phyloP scores from a whole-genome alignment of 2,113 vertebrate genomes.

The Phalacrocorax aristotelis region DNA sequence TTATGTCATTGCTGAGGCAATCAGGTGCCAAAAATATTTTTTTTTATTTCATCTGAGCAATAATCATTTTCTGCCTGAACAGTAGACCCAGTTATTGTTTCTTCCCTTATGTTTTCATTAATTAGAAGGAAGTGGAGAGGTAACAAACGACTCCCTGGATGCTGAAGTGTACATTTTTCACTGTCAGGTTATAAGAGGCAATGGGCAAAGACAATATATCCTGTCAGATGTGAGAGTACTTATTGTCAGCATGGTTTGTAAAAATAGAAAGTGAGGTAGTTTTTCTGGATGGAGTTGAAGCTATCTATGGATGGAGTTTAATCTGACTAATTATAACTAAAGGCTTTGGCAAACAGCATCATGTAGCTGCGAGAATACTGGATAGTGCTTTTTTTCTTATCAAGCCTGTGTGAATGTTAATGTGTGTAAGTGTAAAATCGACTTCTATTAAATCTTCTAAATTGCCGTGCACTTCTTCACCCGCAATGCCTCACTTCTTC shows the following conservation, averaged over 20 bases:
- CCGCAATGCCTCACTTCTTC: constrained; percentile 18
- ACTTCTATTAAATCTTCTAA: constrained; percentile 71
- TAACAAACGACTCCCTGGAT: constrained; percentile 58
- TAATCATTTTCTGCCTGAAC: constrained; percentile 58
- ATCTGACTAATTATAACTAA: constrained; percentile 53
- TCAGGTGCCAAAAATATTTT: constrained; percentile 47
- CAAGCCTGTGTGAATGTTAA: constrained; percentile 57
- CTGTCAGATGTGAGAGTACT: constrained; percentile 62
- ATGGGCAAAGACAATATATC: constrained; percentile 65
- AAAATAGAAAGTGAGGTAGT: constrained; percentile 68
- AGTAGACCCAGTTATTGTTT: constrained; percentile 51
- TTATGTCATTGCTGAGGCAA: constrained; percentile 71
- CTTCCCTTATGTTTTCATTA: constrained; percentile 67
- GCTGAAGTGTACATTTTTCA: constrained; percentile 65
- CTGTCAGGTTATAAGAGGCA: constrained; percentile 71
- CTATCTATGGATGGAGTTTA: constrained; percentile 58
- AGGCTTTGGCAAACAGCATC: constrained; percentile 59
- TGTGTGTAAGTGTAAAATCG: constrained; percentile 61
- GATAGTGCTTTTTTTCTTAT: not conserved
- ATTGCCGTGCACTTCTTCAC: constrained; percentile 60
- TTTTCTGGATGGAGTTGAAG: constrained; percentile 58
- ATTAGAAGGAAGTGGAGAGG: constrained; percentile 55
- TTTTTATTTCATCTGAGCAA: constrained; percentile 40
- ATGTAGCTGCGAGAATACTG: constrained; percentile 19
- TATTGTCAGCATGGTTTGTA: constrained; percentile 66